Conservation (phyloP, 2,888 invertebrate species). For the Mimas tiliae region DNA sequence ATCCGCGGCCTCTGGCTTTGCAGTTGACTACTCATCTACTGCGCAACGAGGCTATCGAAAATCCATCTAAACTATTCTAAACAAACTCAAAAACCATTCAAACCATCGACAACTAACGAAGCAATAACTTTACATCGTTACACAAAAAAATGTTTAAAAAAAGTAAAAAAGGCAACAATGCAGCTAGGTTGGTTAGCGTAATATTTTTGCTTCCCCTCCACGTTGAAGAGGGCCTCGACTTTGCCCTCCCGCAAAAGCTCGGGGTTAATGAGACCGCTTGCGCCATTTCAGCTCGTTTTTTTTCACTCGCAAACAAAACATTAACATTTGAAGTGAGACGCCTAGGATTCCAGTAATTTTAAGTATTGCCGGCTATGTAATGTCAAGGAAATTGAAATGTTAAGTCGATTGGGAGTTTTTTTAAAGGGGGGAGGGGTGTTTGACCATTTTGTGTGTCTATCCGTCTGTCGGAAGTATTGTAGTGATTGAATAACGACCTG, state of each 20-base stretch:
- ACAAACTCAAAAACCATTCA: background rate
- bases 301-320: slow-evolving; percentile 46
- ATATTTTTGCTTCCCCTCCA: slow-evolving; percentile 46
- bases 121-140: slow-evolving; percentile 17
- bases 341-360: slow-evolving; percentile 27
- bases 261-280: slow-evolving; percentile 61
- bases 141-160: slow-evolving; percentile 24
- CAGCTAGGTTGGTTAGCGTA: slow-evolving; percentile 48
- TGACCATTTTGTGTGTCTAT: no score
- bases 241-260: slow-evolving; percentile 37
- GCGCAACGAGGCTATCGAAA: no score
- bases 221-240: slow-evolving; percentile 43
- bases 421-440: background rate
- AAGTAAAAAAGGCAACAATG: slow-evolving; percentile 42
- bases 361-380: background rate
- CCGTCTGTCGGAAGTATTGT: no score
- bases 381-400: slow-evolving; percentile 22
- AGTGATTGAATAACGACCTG: no score
- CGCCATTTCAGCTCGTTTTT: slow-evolving; percentile 47
- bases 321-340: slow-evolving; percentile 38
- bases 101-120: background rate
- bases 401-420: background rate
- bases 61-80: background rate
- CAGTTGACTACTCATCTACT: no score
- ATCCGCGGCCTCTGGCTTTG: no score